Conservation (phyloP, 2,113 vertebrate species). For the Myocastor coypus region DNA sequence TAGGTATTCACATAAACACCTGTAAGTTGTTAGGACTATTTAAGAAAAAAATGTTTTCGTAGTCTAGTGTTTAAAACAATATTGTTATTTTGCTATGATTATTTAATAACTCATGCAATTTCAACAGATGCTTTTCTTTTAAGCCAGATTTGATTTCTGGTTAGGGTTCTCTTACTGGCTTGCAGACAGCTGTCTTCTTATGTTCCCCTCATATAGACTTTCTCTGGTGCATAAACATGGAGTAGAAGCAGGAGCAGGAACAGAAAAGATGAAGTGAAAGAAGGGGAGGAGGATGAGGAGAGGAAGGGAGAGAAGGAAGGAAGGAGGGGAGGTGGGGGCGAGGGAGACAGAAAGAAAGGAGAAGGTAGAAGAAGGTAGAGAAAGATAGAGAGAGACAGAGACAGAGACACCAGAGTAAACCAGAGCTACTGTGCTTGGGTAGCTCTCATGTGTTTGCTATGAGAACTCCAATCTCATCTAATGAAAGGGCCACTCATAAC, state of each 20-base stretch:
- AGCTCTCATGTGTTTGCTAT: background rate
- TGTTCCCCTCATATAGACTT: too few species aligned
- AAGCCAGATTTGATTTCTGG: background rate
- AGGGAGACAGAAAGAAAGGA: too few species aligned
- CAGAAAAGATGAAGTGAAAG: too few species aligned
- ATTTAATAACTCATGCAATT: background rate
- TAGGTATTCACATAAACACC: background rate
- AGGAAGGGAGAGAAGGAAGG: background rate
- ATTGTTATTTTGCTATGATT: background rate
- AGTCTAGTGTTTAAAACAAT: background rate
- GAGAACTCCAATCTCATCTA: background rate
- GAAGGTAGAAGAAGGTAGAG: too few species aligned
- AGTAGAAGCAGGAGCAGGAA: too few species aligned
- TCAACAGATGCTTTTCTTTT: background rate
- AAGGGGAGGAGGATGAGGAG: background rate
- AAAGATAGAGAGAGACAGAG: rapidly evolving
- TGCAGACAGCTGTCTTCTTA: background rate
- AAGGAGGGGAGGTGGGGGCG: too few species aligned
- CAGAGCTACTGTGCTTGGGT: background rate
- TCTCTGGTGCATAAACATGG: too few species aligned
- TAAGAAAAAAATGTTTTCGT: background rate
- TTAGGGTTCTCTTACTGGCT: background rate
- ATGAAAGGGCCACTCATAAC: background rate
- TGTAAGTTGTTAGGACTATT: background rate
- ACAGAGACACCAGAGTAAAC: background rate